Conservation (phyloP, 2,797 vertebrate species). For the Echiichthys vipera region DNA sequence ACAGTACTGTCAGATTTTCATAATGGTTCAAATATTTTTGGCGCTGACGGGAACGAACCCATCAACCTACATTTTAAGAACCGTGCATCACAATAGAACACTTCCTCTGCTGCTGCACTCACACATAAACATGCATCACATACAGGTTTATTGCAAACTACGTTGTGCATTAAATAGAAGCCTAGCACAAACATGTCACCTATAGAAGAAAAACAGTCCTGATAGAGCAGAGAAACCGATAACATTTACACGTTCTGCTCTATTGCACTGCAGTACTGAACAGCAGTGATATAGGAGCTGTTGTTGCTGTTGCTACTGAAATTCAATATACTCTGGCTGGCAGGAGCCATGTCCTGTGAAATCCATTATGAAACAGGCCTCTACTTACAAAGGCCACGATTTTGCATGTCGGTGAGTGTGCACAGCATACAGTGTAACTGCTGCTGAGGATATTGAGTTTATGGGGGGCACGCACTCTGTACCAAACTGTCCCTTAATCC, state of each 20-base stretch:
- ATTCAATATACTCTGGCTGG: conserved; percentile 54
- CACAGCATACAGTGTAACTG: conserved; percentile 27
- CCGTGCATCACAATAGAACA: background rate
- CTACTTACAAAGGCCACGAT: conserved; percentile 43
- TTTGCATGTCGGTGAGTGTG: conserved; percentile 27
- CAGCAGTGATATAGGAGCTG: conserved; percentile 21
- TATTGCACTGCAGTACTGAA: conserved; percentile 27
- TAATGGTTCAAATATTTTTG: conserved; percentile 18
- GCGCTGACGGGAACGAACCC: background rate
- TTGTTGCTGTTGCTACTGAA: conserved; percentile 51
- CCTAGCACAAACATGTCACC: conserved; percentile 18
- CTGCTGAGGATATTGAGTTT: conserved; percentile 33
- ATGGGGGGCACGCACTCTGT: conserved; percentile 21
- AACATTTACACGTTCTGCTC: conserved; percentile 3
- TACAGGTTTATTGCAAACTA: background rate
- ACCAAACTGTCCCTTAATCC: conserved; percentile 30
- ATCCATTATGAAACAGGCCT: conserved; percentile 59
- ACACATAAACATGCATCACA: background rate
- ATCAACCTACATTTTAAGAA: conserved; percentile 25
- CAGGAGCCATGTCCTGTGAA: conserved; percentile 41
- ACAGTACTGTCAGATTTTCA: conserved; percentile 6
- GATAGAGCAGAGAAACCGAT: conserved; percentile 2
- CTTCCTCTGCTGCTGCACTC: background rate
- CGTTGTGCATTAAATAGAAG: background rate
- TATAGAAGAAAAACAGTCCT: background rate